These are phyloP conservation scores for pig (Sus scrofa) DNA, from an alignment of 2,113 vertebrate species.

Conservation along the genomic window DNA sequence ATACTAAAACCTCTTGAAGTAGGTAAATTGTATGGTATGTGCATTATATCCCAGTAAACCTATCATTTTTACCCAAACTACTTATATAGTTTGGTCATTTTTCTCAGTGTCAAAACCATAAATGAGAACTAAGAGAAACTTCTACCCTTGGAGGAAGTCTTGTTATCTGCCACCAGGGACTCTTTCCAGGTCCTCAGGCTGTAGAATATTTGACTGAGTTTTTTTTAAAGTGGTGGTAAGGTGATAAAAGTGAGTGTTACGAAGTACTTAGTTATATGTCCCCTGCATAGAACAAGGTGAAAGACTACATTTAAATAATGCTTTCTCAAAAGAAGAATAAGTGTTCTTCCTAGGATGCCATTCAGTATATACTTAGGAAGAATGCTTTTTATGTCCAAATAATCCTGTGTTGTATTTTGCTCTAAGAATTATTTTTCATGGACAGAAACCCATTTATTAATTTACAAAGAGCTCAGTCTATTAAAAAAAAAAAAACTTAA, in stretches of 20 bases:
- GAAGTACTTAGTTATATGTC: neutral
- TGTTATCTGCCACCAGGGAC: slow-evolving; percentile 17
- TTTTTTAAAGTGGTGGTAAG: slow-evolving; percentile 39
- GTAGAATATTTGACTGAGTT: slow-evolving; percentile 25
- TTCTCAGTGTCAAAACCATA: slow-evolving; percentile 36
- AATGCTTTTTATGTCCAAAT: slow-evolving; percentile 48
- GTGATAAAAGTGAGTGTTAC: slow-evolving; percentile 22
- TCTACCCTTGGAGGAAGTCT: slow-evolving; percentile 24
- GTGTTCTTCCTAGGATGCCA: slow-evolving; percentile 21
- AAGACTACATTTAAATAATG: slow-evolving; percentile 57
- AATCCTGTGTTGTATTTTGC: slow-evolving; percentile 16
- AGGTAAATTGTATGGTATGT: neutral
- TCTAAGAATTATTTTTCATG: slow-evolving; percentile 40
- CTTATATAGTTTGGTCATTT: neutral
- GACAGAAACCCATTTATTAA: slow-evolving; percentile 22
- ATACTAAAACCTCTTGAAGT: neutral
- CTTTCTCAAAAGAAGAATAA: slow-evolving; percentile 49
- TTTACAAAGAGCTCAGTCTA: slow-evolving; percentile 12
- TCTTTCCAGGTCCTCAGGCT: neutral
- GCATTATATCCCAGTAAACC: slow-evolving; percentile 26
- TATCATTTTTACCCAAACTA: slow-evolving; percentile 51
- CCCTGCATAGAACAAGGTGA: slow-evolving; percentile 25
- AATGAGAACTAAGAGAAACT: slow-evolving; percentile 38
- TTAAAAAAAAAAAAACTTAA: slow-evolving; percentile 46
- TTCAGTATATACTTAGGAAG: slow-evolving; percentile 44